A percentile compares a stretch with the other conserved stretches of the same genome.
Conservation (phyloP, 2,113 vertebrate species). For the Grammomys surdaster region DNA sequence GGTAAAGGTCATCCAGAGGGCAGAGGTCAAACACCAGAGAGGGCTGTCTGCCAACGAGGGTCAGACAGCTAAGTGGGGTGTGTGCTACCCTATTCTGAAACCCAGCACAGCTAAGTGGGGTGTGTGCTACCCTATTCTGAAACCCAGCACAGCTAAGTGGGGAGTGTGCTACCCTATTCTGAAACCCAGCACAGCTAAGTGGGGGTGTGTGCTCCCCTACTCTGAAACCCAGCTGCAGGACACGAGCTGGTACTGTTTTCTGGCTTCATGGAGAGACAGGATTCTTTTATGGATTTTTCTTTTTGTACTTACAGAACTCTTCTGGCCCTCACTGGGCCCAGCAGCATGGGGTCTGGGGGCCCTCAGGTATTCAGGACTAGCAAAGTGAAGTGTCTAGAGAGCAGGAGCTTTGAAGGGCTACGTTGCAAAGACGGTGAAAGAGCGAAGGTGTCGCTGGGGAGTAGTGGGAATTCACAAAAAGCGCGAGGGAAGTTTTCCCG, state of each 20-base stretch:
- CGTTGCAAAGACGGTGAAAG: background rate
- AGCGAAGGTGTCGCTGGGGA: background rate
- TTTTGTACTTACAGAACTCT: conserved; percentile 25
- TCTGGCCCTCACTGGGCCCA: background rate
- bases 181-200: background rate
- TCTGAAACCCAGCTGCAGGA: background rate
- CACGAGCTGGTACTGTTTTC: background rate
- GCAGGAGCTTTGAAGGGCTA: background rate
- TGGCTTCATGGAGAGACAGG: background rate
- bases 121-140: too few relatives aligned
- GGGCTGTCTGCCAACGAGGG: background rate
- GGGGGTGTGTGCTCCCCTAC: accelerated
- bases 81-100: background rate
- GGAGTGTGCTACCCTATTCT: too few relatives aligned
- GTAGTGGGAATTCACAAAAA: background rate
- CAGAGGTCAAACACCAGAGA: background rate
- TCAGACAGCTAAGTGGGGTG: background rate
- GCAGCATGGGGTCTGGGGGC: background rate
- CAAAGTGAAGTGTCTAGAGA: background rate
- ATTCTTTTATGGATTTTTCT: background rate
- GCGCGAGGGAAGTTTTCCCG: background rate
- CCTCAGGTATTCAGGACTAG: background rate
- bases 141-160: background rate
- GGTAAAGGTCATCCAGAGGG: background rate
- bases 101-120: too few relatives aligned